These are phyloP conservation scores for Lampris megalopsis DNA, from an alignment of 2,113 vertebrate genomes.

Conservation along the genomic window DNA sequence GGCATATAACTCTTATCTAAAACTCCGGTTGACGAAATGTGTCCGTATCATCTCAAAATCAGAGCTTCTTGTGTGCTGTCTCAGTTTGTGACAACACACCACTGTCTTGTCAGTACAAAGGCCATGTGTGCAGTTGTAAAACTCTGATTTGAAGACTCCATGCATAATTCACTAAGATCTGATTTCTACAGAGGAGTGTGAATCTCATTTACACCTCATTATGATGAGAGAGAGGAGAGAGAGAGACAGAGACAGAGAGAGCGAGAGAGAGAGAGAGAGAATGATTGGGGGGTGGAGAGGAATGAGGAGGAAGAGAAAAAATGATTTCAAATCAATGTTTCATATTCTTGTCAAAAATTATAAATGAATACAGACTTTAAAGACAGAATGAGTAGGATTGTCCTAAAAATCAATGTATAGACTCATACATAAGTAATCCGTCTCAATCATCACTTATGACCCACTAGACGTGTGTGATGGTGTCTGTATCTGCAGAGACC, in stretches of 20 bases:
- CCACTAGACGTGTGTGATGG: no score
- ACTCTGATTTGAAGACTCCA: conserved; percentile 46
- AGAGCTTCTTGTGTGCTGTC: not conserved
- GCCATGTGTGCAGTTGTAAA: conserved; percentile 39
- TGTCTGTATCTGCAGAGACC: no score
- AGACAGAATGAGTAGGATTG: no score
- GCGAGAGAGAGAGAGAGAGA: not conserved
- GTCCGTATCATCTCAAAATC: not conserved
- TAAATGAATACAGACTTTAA: not conserved
- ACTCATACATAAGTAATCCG: no score
- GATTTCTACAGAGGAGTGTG: conserved; percentile 26
- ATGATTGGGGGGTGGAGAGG: not conserved
- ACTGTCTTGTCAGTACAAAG: conserved; percentile 33
- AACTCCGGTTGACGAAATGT: no score
- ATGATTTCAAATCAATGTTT: no score
- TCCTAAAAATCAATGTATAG: no score
- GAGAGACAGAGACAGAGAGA: not conserved
- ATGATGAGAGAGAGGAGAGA: conserved; percentile 10
- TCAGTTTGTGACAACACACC: conserved; percentile 16
- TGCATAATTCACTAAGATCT: conserved; percentile 54
- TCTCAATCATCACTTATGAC: no score
- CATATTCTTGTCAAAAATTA: no score
- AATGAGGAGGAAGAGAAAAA: not conserved
- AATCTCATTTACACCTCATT: conserved; percentile 54
- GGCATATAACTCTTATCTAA: no score